These are phyloP conservation scores for Erpobdella octoculata DNA, from an alignment of 2,888 invertebrate species.

Conservation along the genomic window DNA sequence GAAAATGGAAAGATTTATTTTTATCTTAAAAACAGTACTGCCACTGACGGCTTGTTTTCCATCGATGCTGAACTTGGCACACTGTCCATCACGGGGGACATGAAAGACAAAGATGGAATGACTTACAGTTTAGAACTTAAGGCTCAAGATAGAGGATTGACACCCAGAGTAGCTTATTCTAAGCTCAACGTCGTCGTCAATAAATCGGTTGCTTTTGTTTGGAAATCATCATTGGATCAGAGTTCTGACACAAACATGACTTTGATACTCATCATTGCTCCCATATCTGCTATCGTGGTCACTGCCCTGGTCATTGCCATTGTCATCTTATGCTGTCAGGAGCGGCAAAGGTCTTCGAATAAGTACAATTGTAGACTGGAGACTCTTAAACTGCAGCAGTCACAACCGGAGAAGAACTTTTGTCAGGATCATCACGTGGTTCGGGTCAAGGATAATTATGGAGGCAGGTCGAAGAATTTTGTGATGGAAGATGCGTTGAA, in stretches of 20 bases:
- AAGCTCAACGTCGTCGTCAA: slow-evolving; percentile 31
- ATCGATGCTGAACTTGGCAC: slow-evolving; percentile 31
- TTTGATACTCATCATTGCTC: slow-evolving; percentile 33
- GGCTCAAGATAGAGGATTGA: slow-evolving; percentile 31
- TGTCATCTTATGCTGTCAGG: slow-evolving; percentile 25
- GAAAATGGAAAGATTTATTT: slow-evolving; percentile 32
- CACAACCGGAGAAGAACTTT: slow-evolving; percentile 5
- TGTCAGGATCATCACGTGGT: too few species aligned
- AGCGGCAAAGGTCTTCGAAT: slow-evolving; percentile 12
- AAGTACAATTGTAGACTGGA: slow-evolving; percentile 32
- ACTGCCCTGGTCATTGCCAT: slow-evolving; percentile 35
- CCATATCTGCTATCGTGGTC: slow-evolving; percentile 33
- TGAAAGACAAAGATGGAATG: slow-evolving; percentile 19
- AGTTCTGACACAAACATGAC: slow-evolving; percentile 29
- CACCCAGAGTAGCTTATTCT: slow-evolving; percentile 22
- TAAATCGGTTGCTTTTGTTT: slow-evolving; percentile 29
- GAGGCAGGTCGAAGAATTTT: slow-evolving; percentile 2
- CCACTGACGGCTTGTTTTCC: slow-evolving; percentile 30
- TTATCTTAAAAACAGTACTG: slow-evolving; percentile 22
- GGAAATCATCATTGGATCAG: background rate
- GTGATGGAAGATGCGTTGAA: slow-evolving; percentile 13
- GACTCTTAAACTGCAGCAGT: slow-evolving; percentile 23
- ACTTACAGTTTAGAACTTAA: slow-evolving; percentile 26
- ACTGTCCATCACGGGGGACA: slow-evolving; percentile 28
- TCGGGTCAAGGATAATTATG: background rate